phyloP scores from a whole-genome alignment of 2,113 vertebrate genomes.

The Erythrocercus mccallii region DNA sequence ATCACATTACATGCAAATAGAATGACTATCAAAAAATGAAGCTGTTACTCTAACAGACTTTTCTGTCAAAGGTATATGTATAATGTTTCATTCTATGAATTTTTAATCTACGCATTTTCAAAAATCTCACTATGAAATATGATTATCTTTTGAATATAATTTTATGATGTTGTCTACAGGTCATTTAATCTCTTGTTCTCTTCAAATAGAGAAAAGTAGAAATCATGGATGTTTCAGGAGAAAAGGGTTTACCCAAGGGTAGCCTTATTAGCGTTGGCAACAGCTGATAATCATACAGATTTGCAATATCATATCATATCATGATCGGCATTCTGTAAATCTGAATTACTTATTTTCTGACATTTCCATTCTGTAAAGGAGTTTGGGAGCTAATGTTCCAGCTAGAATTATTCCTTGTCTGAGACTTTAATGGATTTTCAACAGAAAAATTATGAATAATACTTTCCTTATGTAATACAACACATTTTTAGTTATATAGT shows the following conservation, averaged over 20 bases:
- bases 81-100: not conserved
- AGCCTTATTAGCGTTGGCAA: not conserved
- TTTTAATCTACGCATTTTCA: slow-evolving; percentile 1
- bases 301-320: not conserved
- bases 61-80: not conserved
- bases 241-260: not conserved
- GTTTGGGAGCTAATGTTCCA: not conserved
- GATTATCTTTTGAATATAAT: slow-evolving; percentile 1
- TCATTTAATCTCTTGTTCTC: slow-evolving; percentile 36
- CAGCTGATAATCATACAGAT: slow-evolving; percentile 17
- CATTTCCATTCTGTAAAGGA: not conserved
- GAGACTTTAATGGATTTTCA: not conserved
- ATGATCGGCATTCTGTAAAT: not conserved
- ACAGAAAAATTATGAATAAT: not conserved
- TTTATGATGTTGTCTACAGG: slow-evolving; percentile 18
- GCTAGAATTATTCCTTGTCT: not conserved
- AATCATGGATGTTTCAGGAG: not conserved
- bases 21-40: not conserved
- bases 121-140: not conserved
- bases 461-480: not conserved
- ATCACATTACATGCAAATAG: not conserved
- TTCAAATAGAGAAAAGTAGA: slow-evolving; percentile 1
- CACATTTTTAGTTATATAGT: not conserved
- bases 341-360: not conserved
- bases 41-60: not conserved